A percentile compares a stretch with the other conserved stretches of the same genome.
phyloP scores from a whole-genome alignment of 2,888 invertebrate genomes.

The Lasius platythorax region DNA sequence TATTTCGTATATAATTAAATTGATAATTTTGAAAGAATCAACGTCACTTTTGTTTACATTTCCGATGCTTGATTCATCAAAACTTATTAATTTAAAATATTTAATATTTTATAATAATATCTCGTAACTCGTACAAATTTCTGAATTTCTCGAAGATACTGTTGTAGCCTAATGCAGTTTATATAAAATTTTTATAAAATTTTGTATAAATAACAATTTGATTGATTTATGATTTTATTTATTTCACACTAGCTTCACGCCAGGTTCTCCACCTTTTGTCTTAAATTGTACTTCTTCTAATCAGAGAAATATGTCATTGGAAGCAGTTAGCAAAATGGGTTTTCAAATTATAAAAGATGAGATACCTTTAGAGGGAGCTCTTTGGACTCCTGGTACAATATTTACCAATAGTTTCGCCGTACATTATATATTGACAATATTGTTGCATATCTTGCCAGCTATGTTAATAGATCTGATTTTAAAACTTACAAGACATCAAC shows the following conservation, averaged over 20 bases:
- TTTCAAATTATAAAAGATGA: constrained; percentile 86
- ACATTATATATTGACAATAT: constrained; percentile 90
- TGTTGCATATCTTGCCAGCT: constrained; percentile 93
- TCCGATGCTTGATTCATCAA: not conserved
- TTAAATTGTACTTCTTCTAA: not conserved
- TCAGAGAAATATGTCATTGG: fast-evolving
- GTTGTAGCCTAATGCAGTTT: not conserved
- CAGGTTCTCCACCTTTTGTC: not conserved
- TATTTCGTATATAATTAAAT: not conserved
- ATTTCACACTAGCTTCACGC: not conserved
- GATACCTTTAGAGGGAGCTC: constrained; percentile 90
- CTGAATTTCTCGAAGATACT: not conserved
- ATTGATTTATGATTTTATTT: constrained; percentile 1
- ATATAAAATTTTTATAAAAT: not conserved
- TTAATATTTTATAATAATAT: not conserved
- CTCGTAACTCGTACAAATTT: not conserved
- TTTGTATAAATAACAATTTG: not conserved
- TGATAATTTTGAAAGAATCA: not conserved
- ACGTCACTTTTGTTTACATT: no score
- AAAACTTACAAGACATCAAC: constrained; percentile 89
- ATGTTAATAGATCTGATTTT: constrained; percentile 90
- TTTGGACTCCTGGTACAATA: constrained; percentile 90
- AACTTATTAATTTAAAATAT: not conserved
- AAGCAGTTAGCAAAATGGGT: not conserved
- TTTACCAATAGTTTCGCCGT: constrained; percentile 88